A percentile compares a stretch with the other conserved stretches of the same genome.
phyloP scores from a whole-genome alignment of 2,797 vertebrate genomes.

The Sebastes steindachneri region DNA sequence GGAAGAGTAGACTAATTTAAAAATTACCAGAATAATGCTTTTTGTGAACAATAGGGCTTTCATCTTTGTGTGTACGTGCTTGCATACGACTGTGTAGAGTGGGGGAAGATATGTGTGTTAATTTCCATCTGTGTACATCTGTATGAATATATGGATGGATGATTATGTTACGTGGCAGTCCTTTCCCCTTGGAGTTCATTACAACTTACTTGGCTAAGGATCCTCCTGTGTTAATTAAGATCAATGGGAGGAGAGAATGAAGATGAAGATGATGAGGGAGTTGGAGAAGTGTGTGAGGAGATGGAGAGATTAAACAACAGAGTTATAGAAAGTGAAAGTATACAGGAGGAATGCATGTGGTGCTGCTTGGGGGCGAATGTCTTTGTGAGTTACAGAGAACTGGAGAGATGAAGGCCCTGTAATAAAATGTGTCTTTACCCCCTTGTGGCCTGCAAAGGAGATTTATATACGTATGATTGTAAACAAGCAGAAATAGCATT shows the following conservation, averaged over 20 bases:
- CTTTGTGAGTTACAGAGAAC: slow-evolving; percentile 12
- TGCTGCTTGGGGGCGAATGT: background rate
- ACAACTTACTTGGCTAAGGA: slow-evolving; percentile 4
- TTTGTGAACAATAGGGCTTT: background rate
- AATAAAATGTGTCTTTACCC: slow-evolving; percentile 36
- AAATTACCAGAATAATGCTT: background rate
- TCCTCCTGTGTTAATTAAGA: slow-evolving; percentile 54
- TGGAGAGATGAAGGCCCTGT: slow-evolving; percentile 13
- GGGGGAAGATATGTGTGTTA: background rate
- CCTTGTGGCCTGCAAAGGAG: slow-evolving; percentile 3
- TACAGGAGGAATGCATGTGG: slow-evolving; percentile 10
- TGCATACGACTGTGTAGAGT: background rate
- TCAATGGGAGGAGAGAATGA: slow-evolving; percentile 11
- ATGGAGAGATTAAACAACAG: slow-evolving; percentile 18
- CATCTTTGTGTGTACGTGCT: background rate
- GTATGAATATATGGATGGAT: background rate
- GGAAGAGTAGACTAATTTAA: background rate
- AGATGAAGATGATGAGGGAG: background rate
- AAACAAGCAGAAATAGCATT: slow-evolving; percentile 32
- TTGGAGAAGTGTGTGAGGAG: background rate
- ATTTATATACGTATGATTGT: slow-evolving; percentile 20
- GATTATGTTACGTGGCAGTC: background rate
- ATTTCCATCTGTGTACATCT: background rate
- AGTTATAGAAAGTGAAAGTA: background rate
- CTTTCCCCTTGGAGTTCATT: slow-evolving; percentile 41